phyloP scores from a whole-genome alignment of 1,140 invertebrate species.

The Maniola jurtina region DNA sequence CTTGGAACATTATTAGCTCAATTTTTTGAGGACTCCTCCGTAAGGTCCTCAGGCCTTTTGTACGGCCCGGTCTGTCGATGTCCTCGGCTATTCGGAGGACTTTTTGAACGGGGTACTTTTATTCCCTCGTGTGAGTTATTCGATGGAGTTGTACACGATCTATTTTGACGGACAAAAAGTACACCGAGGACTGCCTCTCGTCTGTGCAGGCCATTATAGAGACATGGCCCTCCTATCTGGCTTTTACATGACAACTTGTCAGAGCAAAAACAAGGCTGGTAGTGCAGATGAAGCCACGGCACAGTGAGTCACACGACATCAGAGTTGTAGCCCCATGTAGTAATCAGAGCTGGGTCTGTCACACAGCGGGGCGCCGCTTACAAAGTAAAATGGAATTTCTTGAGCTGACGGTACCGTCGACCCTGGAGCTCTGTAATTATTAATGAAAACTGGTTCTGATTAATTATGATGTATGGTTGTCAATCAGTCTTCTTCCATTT shows the following conservation, averaged over 20 bases:
- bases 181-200: too few relatives aligned
- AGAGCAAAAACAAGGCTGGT: neutral
- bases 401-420: neutral
- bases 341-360: conserved; percentile 11
- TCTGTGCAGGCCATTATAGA: too few relatives aligned
- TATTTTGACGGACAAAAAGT: too few relatives aligned
- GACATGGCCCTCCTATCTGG: too few relatives aligned
- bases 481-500: neutral
- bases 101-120: too few relatives aligned
- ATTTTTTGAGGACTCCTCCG: too few relatives aligned
- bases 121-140: too few relatives aligned
- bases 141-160: too few relatives aligned
- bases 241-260: neutral
- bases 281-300: neutral
- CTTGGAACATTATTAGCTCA: too few relatives aligned
- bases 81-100: too few relatives aligned
- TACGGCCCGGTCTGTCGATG: too few relatives aligned
- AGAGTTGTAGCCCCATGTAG: conserved; percentile 1
- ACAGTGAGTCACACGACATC: neutral
- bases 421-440: neutral
- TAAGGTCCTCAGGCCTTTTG: too few relatives aligned
- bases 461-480: neutral
- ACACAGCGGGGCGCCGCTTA: conserved; percentile 10
- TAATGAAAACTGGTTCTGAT: neutral
- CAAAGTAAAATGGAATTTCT: conserved; percentile 13